Conservation (phyloP, 2,797 vertebrate genomes). For the Hyperoplus immaculatus region DNA sequence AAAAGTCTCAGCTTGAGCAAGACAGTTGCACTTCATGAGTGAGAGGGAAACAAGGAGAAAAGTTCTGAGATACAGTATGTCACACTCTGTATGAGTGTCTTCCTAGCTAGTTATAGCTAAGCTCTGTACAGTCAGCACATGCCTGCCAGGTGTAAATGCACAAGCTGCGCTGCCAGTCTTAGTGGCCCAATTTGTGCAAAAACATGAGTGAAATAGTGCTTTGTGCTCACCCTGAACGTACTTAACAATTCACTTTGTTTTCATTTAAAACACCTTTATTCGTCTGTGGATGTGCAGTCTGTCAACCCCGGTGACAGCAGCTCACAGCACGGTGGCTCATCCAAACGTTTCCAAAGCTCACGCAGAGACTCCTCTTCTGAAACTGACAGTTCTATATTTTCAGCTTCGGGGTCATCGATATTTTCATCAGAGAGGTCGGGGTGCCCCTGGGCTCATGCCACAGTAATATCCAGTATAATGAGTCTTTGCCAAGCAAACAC, state of each 20-base stretch:
- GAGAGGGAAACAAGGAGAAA: not conserved
- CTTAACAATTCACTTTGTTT: not conserved
- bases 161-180: not conserved
- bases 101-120: not conserved
- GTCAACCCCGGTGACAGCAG: not conserved
- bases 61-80: too few relatives aligned
- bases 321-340: not conserved
- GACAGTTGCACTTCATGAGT: not conserved
- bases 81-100: not conserved
- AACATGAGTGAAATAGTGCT: too few relatives aligned
- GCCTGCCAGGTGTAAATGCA: not conserved
- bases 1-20: not conserved
- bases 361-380: constrained; percentile 7
- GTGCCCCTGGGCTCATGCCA: constrained; percentile 33
- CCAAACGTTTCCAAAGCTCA: constrained; percentile 9
- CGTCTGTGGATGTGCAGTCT: too few relatives aligned
- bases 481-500: constrained; percentile 76
- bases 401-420: constrained; percentile 74
- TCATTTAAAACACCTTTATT: not conserved
- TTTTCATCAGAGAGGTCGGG: constrained; percentile 50
- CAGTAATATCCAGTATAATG: constrained; percentile 77
- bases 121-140: not conserved
- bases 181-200: not conserved
- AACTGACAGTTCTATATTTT: constrained; percentile 29
- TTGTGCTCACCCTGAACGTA: not conserved